Evolutionary conservation across 1,140 invertebrate genomes (phyloP).

Genomic region (Hyles euphorbiae): DNA sequence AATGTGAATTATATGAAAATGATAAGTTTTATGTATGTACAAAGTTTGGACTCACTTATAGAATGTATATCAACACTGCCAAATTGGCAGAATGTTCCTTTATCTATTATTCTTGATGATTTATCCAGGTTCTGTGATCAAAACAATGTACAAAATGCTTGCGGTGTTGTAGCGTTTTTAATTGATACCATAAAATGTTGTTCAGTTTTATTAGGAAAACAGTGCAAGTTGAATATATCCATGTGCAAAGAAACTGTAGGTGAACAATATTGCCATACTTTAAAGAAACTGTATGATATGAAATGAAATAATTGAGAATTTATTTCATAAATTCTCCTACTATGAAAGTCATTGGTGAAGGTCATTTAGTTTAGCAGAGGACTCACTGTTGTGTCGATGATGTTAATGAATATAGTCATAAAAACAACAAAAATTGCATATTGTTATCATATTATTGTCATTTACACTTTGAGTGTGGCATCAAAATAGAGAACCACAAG

Average conservation of each 20-base stretch:
- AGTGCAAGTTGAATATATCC: slow-evolving; percentile 44
- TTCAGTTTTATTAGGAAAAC: slow-evolving; percentile 25
- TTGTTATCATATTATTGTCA: too few species aligned
- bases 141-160: slow-evolving; percentile 46
- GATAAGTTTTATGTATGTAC: slow-evolving; percentile 60
- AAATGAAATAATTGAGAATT: neutral
- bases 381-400: too few species aligned
- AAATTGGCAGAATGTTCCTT: slow-evolving; percentile 61
- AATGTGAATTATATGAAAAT: slow-evolving; percentile 63
- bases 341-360: too few species aligned
- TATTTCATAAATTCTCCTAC: too few species aligned
- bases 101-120: slow-evolving; percentile 56
- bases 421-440: too few species aligned
- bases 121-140: slow-evolving; percentile 44
- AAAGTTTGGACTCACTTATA: slow-evolving; percentile 40
- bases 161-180: slow-evolving; percentile 51
- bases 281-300: slow-evolving; percentile 45
- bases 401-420: too few species aligned
- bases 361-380: too few species aligned
- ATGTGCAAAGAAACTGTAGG: slow-evolving; percentile 33
- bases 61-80: slow-evolving; percentile 49
- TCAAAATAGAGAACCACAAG: too few species aligned
- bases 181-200: slow-evolving; percentile 42
- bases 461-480: too few species aligned
- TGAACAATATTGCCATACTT: slow-evolving; percentile 41